Conservation (phyloP, 2,888 invertebrate species). For the Imbricaverruca yamaguchii region DNA sequence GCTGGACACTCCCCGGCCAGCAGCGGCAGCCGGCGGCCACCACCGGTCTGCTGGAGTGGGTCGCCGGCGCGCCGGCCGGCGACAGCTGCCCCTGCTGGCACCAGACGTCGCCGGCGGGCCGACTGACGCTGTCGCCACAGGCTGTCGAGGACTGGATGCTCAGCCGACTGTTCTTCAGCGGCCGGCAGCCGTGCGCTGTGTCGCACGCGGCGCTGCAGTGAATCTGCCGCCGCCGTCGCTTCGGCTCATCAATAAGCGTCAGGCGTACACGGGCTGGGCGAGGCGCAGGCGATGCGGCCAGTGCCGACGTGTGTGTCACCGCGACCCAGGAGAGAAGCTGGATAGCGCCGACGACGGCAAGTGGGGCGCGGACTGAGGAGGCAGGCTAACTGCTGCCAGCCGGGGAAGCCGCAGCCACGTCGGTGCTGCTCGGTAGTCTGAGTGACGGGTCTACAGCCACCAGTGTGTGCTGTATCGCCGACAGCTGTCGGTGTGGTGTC, state of each 20-base stretch:
- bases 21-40: slow-evolving; percentile 6
- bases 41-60: not conserved
- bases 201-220: not conserved
- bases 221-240: not conserved
- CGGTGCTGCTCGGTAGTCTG: too few species aligned
- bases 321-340: not conserved
- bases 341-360: too few species aligned
- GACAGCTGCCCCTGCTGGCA: slow-evolving; percentile 15
- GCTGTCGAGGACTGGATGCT: slow-evolving; percentile 21
- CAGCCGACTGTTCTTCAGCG: slow-evolving; percentile 9
- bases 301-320: not conserved
- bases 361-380: too few species aligned
- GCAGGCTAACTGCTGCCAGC: too few species aligned
- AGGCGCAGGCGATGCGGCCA: not conserved
- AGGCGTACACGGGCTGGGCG: not conserved
- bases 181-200: not conserved
- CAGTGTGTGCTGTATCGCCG: too few species aligned
- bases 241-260: not conserved
- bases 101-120: not conserved
- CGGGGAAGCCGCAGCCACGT: too few species aligned
- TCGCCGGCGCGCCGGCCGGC: not conserved
- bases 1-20: slow-evolving; percentile 44
- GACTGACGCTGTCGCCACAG: not conserved
- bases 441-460: too few species aligned
- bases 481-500: too few species aligned